phyloP scores from a whole-genome alignment of 2,797 vertebrate species.

The Peromyscus nudipes region DNA sequence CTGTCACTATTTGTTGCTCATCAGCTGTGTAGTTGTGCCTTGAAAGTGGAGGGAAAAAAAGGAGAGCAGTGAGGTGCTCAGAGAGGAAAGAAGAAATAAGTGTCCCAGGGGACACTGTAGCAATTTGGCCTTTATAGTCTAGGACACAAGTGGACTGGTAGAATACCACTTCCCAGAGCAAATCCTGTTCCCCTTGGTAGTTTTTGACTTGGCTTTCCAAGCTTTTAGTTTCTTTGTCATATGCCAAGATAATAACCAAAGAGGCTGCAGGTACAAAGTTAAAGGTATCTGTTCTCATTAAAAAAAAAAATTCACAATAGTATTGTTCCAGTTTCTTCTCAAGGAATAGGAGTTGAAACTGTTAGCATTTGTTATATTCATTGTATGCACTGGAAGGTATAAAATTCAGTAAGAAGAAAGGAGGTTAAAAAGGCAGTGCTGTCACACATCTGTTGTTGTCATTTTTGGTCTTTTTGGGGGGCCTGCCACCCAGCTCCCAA shows the following conservation, averaged over 20 bases:
- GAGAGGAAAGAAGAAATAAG: background rate
- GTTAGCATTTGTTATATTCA: background rate
- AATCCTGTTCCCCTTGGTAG: background rate
- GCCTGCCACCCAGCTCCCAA: too few relatives aligned
- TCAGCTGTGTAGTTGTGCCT: background rate
- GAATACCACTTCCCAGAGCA: background rate
- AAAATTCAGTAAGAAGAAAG: background rate
- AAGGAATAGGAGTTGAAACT: background rate
- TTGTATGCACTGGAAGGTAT: background rate
- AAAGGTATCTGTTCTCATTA: background rate
- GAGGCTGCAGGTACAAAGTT: background rate
- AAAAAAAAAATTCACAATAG: background rate
- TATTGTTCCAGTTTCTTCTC: background rate
- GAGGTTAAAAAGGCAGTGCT: background rate
- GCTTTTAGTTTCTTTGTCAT: background rate
- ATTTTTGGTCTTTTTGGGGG: too few relatives aligned
- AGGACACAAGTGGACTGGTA: background rate
- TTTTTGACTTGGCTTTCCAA: background rate
- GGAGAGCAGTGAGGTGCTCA: background rate
- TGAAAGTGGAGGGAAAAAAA: background rate
- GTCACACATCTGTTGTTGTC: background rate
- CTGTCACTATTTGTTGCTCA: background rate
- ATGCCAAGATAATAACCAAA: background rate
- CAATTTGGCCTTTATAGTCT: background rate
- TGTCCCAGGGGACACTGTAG: background rate